A percentile compares a stretch with the other conserved stretches of the same genome.
phyloP scores from a whole-genome alignment of 1,140 invertebrate genomes.

The Gonioctena quinquepunctata region DNA sequence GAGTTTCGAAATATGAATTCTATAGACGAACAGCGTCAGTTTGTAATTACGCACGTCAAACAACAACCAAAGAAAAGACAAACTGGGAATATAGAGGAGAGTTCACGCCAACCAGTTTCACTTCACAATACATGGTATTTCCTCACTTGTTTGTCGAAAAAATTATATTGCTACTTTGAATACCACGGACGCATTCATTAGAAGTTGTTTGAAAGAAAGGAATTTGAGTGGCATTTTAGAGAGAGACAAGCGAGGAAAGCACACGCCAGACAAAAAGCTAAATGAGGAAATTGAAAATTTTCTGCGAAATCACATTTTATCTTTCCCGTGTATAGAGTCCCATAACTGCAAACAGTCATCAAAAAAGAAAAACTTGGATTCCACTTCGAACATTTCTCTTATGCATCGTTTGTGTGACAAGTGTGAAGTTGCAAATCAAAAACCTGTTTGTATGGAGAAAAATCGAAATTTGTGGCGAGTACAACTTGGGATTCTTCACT shows the following conservation, averaged over 20 bases:
- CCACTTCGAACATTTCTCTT: constrained; percentile 15
- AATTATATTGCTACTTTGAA: neutral
- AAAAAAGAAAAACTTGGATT: constrained; percentile 8
- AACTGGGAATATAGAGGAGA: neutral
- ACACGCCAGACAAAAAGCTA: neutral
- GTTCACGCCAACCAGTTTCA: neutral
- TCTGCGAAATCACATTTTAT: neutral
- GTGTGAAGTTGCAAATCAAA: too few relatives aligned
- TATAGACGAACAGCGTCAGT: neutral
- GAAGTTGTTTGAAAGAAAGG: neutral
- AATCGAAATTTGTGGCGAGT: too few relatives aligned
- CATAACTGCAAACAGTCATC: constrained; percentile 7
- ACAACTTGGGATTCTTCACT: too few relatives aligned
- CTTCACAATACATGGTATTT: neutral
- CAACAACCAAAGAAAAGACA: neutral
- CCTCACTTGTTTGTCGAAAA: neutral
- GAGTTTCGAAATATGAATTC: neutral
- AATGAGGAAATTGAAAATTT: neutral
- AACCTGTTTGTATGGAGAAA: too few relatives aligned
- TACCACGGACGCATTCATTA: neutral
- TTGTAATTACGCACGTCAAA: neutral
- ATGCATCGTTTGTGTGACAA: too few relatives aligned
- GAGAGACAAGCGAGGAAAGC: constrained; percentile 1
- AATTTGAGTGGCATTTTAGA: neutral
- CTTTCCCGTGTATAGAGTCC: neutral